phyloP scores from a whole-genome alignment of 2,888 invertebrate genomes.

The Zygothrica quintamaculata region DNA sequence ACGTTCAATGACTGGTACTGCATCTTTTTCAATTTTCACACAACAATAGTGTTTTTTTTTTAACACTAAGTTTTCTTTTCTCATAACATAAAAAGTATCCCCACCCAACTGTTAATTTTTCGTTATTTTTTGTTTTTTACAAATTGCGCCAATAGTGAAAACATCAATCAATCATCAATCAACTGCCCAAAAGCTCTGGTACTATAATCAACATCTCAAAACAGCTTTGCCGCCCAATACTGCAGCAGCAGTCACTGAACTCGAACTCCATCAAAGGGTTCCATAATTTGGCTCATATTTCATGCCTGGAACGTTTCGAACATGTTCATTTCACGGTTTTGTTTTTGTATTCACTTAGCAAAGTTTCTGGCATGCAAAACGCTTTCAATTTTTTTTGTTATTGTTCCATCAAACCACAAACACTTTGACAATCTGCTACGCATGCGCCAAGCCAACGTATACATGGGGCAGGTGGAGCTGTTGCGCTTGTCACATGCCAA shows the following conservation, averaged over 20 bases:
- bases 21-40: slow-evolving; percentile 32
- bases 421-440: slow-evolving; percentile 39
- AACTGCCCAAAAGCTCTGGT: slow-evolving; percentile 43
- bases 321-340: slow-evolving; percentile 64
- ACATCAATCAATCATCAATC: slow-evolving; percentile 77
- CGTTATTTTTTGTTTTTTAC: slow-evolving; percentile 43
- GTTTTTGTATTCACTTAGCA: too few relatives aligned
- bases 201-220: slow-evolving; percentile 31
- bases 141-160: slow-evolving; percentile 66
- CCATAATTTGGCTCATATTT: slow-evolving; percentile 40
- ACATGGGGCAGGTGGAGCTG: slow-evolving; percentile 36
- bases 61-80: slow-evolving; percentile 25
- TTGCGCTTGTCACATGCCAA: slow-evolving; percentile 56
- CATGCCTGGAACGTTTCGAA: slow-evolving; percentile 35
- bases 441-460: slow-evolving; percentile 47
- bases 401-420: slow-evolving; percentile 22
- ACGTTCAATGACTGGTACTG: slow-evolving; percentile 23
- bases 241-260: slow-evolving; percentile 54
- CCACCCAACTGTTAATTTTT: slow-evolving; percentile 38
- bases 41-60: slow-evolving; percentile 32
- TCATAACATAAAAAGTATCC: slow-evolving; percentile 34
- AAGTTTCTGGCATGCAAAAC: slow-evolving; percentile 55
- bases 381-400: slow-evolving; percentile 58
- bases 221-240: slow-evolving; percentile 5
- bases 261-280: slow-evolving; percentile 60